Base-by-base conservation (phyloP, 30 jellyfish, hydroid and myxozoan species). In the Aurelia aurita region DNA sequence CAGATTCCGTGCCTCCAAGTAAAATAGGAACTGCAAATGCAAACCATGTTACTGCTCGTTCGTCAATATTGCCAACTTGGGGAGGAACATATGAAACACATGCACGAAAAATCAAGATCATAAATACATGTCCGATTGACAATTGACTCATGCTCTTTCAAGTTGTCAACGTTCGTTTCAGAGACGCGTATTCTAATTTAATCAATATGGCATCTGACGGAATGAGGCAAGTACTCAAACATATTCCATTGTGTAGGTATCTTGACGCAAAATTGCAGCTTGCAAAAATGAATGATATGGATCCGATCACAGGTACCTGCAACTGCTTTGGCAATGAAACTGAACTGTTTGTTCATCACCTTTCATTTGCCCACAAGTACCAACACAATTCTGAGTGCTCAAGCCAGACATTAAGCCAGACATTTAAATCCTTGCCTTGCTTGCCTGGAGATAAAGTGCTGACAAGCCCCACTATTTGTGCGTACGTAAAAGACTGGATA, bases 271-370 rank as follows among this genome's bases (percentile, higher is more conserved):
- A 60, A 45, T 60, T 60, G 72, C 47, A 60, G 72, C 72, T 60
- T 3, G 72, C 72, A 2, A n/a, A 60, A 60, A 60, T 60, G 72
- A 60, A 60, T 60, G 20, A 45, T n/a, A 60, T 60, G 72, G 72
- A 60, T 60, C 72, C 72, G n/a, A 60, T 60, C 72, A 60, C 72
- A 60, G 72, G 72, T 60, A 22, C 47, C 29, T 60, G 72, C 72
- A 60, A 22, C n/a, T 60, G 18, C 47, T 60, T 9, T 60, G 72
- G 34, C 47, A 60, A 15, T 60, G 72, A 60, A 60, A 20, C 72
- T 60, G 72, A 60, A 60, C 18, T 18, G 34, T 60, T 60, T 5
- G 72, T 60, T 39, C 72, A 45, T 10, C 72, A 60, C 72, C 72
- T 60, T 60, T 60, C 72, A 60, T 60, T 60, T 60, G 34, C 72